These are phyloP conservation scores for Endomychus coccineus DNA, from an alignment of 2,888 invertebrate genomes.

Conservation along the genomic window DNA sequence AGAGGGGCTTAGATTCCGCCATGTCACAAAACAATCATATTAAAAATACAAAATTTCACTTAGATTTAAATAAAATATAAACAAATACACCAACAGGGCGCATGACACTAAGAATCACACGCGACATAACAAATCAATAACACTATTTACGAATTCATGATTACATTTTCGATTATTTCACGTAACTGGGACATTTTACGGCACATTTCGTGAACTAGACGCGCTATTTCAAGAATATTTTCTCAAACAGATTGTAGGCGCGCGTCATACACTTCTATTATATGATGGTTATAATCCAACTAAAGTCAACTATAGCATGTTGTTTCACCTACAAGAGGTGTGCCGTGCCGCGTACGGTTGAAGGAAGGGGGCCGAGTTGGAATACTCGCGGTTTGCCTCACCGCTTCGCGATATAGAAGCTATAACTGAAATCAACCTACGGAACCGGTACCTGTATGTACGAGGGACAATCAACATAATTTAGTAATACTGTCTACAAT, in stretches of 20 bases:
- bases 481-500: no score
- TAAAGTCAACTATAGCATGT: constrained; percentile 13
- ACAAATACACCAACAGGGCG: constrained; percentile 14
- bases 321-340: constrained; percentile 31
- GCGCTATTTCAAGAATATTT: no score
- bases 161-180: constrained; percentile 10
- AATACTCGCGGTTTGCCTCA: background rate
- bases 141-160: no score
- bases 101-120: constrained; percentile 18
- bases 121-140: constrained; percentile 4
- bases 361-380: constrained; percentile 24
- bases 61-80: constrained; percentile 15
- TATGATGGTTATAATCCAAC: constrained; percentile 9
- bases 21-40: constrained; percentile 42
- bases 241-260: no score
- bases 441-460: no score
- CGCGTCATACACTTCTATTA: no score
- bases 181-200: no score
- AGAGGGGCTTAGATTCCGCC: constrained; percentile 59
- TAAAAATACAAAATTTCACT: constrained; percentile 16
- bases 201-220: no score
- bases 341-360: constrained; percentile 25
- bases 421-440: no score
- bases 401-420: no score
- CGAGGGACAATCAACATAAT: no score